Percentiles rank a stretch among this genome's conserved stretches.
Evolutionary conservation across 2,888 invertebrate species (phyloP).

Genomic region (Ariolimax columbianus): DNA sequence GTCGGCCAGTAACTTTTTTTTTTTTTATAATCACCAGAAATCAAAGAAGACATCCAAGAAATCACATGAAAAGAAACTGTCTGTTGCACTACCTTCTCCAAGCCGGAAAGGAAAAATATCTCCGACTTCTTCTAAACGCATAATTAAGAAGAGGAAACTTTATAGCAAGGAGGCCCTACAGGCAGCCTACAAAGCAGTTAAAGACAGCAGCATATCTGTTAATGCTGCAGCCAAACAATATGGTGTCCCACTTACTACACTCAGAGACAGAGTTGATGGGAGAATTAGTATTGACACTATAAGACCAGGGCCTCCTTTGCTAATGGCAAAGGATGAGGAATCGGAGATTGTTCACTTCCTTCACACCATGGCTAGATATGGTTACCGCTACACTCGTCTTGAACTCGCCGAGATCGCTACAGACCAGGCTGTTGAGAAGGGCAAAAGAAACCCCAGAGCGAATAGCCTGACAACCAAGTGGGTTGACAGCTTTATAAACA

Average conservation of each 20-base stretch:
- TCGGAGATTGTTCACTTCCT: conserved; percentile 46
- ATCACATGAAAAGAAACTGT: conserved; percentile 34
- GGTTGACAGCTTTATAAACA: conserved; percentile 51
- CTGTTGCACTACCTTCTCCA: conserved; percentile 24
- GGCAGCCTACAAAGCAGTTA: conserved; percentile 51
- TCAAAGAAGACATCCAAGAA: conserved; percentile 35
- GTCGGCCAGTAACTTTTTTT: no score
- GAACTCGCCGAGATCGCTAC: conserved; percentile 50
- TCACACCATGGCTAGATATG: conserved; percentile 49
- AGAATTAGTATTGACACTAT: conserved; percentile 51
- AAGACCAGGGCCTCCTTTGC: conserved; percentile 48
- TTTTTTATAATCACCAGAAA: conserved; percentile 17
- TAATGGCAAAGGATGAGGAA: conserved; percentile 50
- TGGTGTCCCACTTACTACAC: conserved; percentile 46
- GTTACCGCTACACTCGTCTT: conserved; percentile 51
- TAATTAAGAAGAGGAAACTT: conserved; percentile 44
- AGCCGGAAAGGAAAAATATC: conserved; percentile 29
- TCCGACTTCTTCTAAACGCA: neutral
- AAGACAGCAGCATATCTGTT: conserved; percentile 51
- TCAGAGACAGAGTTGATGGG: conserved; percentile 51
- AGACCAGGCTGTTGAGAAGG: conserved; percentile 52
- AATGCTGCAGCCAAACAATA: conserved; percentile 52
- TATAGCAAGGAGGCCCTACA: conserved; percentile 42
- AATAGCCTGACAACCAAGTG: conserved; percentile 50
- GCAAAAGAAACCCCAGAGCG: conserved; percentile 42